Conservation (phyloP, 2,797 vertebrate genomes). For the Poecilia velifera region DNA sequence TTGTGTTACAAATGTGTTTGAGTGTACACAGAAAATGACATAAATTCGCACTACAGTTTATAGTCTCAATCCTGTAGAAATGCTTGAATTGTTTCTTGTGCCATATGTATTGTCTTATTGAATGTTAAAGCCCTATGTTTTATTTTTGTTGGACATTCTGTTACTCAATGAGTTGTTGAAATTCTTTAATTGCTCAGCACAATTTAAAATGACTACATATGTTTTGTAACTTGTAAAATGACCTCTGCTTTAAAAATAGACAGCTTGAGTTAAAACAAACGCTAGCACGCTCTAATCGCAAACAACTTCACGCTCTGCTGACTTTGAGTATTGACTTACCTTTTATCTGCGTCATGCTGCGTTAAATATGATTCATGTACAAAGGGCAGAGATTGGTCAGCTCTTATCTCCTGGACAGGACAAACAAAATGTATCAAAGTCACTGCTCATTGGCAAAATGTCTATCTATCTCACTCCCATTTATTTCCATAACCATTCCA, state of each 20-base stretch:
- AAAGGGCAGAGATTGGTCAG: slow-evolving; percentile 12
- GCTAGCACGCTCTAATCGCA: background rate
- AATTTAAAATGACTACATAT: background rate
- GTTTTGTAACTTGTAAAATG: background rate
- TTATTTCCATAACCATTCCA: slow-evolving; percentile 47
- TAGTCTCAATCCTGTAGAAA: background rate
- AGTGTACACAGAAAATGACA: background rate
- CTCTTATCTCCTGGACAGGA: slow-evolving; percentile 39
- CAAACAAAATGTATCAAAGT: slow-evolving; percentile 20
- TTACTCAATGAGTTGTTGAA: background rate
- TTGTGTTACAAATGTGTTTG: background rate
- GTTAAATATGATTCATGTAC: slow-evolving; percentile 29
- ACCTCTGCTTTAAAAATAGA: background rate
- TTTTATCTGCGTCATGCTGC: slow-evolving; percentile 7
- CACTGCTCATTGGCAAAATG: slow-evolving; percentile 23
- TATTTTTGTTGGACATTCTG: background rate
- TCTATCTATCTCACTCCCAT: slow-evolving; percentile 7
- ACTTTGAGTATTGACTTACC: background rate
- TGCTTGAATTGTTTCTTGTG: background rate
- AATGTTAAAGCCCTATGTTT: background rate
- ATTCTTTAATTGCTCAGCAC: background rate
- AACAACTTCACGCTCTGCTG: background rate
- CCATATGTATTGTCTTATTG: background rate
- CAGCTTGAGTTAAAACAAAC: background rate
- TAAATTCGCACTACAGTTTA: background rate